Evolutionary conservation across 35 echinoderm and acorn worm species (phyloP).

Genomic region (Heliocidaris tuberculata): DNA sequence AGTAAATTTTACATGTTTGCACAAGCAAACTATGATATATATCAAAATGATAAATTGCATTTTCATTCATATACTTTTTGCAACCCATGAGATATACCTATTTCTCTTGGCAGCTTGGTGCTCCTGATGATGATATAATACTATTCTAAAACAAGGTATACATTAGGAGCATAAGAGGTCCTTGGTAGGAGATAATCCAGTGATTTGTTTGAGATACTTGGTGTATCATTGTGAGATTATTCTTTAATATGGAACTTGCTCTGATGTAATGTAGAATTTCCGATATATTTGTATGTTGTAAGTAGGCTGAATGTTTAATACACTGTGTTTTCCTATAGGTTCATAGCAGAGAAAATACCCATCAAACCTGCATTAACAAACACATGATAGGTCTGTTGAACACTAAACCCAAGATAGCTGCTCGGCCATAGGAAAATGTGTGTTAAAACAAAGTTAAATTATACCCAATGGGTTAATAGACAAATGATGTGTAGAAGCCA

Average conservation of each 20-base stretch:
- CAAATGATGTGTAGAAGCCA: no score
- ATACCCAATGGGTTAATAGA: no score
- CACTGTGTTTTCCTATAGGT: neutral
- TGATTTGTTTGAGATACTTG: neutral
- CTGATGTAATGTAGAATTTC: neutral
- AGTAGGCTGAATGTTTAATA: neutral
- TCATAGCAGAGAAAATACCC: neutral
- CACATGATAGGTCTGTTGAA: neutral
- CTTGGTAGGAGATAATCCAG: neutral
- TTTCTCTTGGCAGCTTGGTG: no score
- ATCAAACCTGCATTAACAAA: neutral
- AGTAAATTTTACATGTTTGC: no score
- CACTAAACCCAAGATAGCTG: neutral
- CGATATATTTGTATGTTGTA: neutral
- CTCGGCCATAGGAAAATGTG: no score
- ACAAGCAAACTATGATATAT: no score
- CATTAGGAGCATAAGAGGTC: neutral
- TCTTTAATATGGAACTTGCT: neutral
- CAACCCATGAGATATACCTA: no score
- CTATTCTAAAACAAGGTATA: neutral
- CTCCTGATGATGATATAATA: no score
- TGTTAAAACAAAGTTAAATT: no score
- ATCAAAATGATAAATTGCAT: no score
- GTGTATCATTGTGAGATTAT: neutral
- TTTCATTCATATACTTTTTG: no score